These are phyloP conservation scores for Xylota segnis DNA, from an alignment of 2,888 invertebrate species.

Conservation along the genomic window DNA sequence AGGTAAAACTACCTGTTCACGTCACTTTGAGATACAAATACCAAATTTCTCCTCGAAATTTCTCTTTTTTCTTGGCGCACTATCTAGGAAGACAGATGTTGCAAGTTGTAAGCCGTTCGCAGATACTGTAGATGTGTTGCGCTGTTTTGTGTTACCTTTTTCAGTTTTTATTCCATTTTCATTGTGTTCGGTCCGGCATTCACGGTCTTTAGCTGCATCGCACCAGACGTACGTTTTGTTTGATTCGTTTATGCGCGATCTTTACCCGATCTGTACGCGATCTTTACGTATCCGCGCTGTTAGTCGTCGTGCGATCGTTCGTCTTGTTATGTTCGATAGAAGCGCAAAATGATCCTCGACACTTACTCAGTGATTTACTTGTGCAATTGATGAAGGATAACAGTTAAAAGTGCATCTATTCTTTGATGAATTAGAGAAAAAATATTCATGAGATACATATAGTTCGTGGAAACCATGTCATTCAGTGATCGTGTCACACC, in stretches of 20 bases:
- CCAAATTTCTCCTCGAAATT: conserved; percentile 33
- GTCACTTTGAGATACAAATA: conserved; percentile 18
- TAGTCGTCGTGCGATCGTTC: neutral
- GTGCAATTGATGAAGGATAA: conserved; percentile 3
- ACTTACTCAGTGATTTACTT: conserved; percentile 1
- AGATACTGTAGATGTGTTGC: conserved; percentile 17
- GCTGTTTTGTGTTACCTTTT: conserved; percentile 66
- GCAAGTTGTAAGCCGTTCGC: conserved; percentile 47
- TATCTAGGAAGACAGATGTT: conserved; percentile 45
- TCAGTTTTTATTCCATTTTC: conserved; percentile 73
- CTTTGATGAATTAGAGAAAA: neutral
- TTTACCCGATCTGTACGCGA: conserved; percentile 1
- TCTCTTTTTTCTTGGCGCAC: conserved; percentile 58
- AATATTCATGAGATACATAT: neutral
- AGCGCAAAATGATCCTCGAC: conserved; percentile 22
- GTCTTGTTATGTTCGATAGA: neutral
- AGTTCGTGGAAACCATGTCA: conserved; percentile 38
- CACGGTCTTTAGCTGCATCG: conserved; percentile 62
- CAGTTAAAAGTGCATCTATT: conserved; percentile 11
- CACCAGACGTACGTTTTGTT: conserved; percentile 50
- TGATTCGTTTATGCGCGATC: conserved; percentile 27
- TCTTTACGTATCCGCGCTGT: neutral
- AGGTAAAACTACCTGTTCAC: conserved; percentile 26
- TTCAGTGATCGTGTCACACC: conserved; percentile 46
- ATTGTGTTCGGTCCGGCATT: conserved; percentile 67